These are phyloP conservation scores for Lasioglossum morio DNA, from an alignment of 2,888 invertebrate species.

Conservation along the genomic window DNA sequence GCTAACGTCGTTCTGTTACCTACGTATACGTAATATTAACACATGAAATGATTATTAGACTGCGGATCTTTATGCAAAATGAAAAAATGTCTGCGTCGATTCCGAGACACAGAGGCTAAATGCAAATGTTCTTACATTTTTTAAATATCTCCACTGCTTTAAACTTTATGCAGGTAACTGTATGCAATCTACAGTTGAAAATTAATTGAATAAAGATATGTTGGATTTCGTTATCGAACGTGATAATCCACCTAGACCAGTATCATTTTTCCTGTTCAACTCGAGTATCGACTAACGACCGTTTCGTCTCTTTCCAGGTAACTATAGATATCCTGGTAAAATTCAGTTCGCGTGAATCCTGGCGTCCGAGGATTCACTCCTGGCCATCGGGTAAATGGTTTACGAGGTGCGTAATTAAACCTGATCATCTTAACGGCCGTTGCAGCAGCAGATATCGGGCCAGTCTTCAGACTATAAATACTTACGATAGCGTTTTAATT, in stretches of 20 bases:
- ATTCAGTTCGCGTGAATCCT: constrained; percentile 7
- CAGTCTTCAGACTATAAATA: constrained; percentile 66
- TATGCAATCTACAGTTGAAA: too few relatives aligned
- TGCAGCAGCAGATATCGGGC: constrained; percentile 59
- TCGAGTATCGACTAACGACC: background rate
- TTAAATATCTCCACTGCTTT: too few relatives aligned
- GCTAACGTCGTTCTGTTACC: too few relatives aligned
- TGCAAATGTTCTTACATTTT: too few relatives aligned
- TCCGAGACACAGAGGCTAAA: too few relatives aligned
- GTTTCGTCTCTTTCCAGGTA: constrained; percentile 49
- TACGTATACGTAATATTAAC: too few relatives aligned
- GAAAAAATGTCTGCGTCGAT: too few relatives aligned
- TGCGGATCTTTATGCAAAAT: too few relatives aligned
- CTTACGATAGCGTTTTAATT: constrained; percentile 67
- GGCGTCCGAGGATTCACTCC: constrained; percentile 20
- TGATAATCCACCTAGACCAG: background rate
- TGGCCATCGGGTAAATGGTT: constrained; percentile 57
- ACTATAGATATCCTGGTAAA: background rate
- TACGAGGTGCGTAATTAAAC: constrained; percentile 74
- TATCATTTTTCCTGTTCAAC: background rate
- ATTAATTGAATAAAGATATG: background rate
- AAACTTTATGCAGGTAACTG: too few relatives aligned
- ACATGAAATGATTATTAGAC: too few relatives aligned
- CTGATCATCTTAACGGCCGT: constrained; percentile 70
- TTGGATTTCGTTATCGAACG: background rate